Base-by-base conservation (phyloP, 1,140 invertebrate genomes). In the Temnothorax longispinosus region DNA sequence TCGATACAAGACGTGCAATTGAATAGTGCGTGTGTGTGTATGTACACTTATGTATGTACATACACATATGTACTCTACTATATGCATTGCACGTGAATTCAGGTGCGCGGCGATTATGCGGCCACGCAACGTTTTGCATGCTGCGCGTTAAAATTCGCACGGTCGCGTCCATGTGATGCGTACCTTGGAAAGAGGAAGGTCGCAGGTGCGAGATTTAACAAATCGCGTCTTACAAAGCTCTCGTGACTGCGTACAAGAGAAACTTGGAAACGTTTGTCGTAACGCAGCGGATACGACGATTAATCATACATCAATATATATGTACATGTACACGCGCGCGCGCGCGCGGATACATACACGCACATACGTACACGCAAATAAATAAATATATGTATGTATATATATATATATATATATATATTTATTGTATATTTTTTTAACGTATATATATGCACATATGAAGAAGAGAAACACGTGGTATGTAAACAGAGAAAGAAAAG, bases 131-230 rank as follows among this genome's bases (percentile, higher is more conserved):
- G 67, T 81, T 86, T 89, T 76, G 60, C 87, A 60, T 71, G 87
- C 11, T 21, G 71, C 27, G 75, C 77, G 71, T 90, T 87, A 81
- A 78, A 89, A 90, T 90, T 89, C 85, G 86, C 81, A 41, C 72
- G n/a, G 44, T 21, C 27, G 44, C 15, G 56, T 54, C 50, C 84
- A 62, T 32, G 52, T 74, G 76, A 62, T 60, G 50, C 74, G 69
- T 77, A 78, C 75, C 60, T 86, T 86, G 76, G 47, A 32, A 85
- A 64, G 88, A 60, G 21, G 27, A 84, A 84, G 69, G 74, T 64
- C 74, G 82, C 71, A 47, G 69, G 54, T 84, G 47, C 21, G 77
- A 81, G 35, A 81, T 69, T 69, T 52, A 69, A 41, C 62, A 27
- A 54, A 81, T 81, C 62, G 76, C n/a, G 44, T 32, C 41, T 76